Conservation (phyloP, 2,113 vertebrate species). For the Plectropomus leopardus region DNA sequence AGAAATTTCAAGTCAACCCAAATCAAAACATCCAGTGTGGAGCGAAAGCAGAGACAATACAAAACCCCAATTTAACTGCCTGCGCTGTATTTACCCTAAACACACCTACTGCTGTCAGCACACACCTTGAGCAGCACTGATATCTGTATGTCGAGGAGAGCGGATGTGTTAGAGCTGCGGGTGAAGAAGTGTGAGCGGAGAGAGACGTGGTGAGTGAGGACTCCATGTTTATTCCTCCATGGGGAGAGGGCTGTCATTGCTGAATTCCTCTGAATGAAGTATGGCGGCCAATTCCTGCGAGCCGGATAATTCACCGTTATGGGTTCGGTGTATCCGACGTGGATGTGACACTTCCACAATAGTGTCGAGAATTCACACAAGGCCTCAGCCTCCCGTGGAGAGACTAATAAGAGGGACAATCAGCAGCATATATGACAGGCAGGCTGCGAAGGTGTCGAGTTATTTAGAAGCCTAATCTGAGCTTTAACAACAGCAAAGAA, state of each 20-base stretch:
- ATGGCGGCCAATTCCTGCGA: constrained; percentile 75
- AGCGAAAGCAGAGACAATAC: not conserved
- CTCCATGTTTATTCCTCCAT: constrained; percentile 80
- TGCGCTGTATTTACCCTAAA: not conserved
- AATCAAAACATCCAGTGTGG: constrained; percentile 13
- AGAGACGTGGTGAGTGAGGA: constrained; percentile 74
- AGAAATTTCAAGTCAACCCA: constrained; percentile 5
- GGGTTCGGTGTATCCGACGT: constrained; percentile 52
- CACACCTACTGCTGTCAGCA: constrained; percentile 35
- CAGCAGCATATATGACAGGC: constrained; percentile 1
- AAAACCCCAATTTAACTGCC: not conserved
- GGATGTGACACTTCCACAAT: constrained; percentile 54
- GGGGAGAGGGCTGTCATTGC: constrained; percentile 83
- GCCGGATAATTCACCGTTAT: constrained; percentile 74
- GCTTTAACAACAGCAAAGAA: constrained; percentile 42
- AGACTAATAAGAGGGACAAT: constrained; percentile 43
- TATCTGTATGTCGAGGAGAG: constrained; percentile 24
- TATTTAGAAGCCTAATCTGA: constrained; percentile 36
- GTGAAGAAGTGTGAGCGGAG: constrained; percentile 53
- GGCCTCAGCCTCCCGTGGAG: constrained; percentile 32
- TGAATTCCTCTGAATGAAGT: constrained; percentile 83
- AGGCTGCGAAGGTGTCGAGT: constrained; percentile 46
- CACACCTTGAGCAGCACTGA: constrained; percentile 38
- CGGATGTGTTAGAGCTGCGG: constrained; percentile 37
- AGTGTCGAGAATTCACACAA: constrained; percentile 53